These are phyloP conservation scores for Anoplopoma fimbria DNA, from an alignment of 2,113 vertebrate species.

Conservation along the genomic window DNA sequence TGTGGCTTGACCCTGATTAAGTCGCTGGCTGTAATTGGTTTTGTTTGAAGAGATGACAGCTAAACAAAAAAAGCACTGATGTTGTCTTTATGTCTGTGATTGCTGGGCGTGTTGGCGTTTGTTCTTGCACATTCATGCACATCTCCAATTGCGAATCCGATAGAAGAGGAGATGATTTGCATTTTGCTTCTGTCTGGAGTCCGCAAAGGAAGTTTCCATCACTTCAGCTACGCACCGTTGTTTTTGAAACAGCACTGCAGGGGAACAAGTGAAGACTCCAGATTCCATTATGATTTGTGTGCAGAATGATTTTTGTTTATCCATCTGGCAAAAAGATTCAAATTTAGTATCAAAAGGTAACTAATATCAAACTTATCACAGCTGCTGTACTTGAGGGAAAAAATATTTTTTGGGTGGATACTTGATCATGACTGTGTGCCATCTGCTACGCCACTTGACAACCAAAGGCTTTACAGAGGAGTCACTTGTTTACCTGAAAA, in stretches of 20 bases:
- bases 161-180: background rate
- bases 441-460: background rate
- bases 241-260: background rate
- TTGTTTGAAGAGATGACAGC: constrained; percentile 33
- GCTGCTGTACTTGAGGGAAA: background rate
- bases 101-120: background rate
- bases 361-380: background rate
- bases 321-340: background rate
- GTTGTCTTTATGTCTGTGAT: background rate
- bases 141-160: constrained; percentile 3
- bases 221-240: background rate
- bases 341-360: background rate
- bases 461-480: background rate
- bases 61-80: constrained; percentile 11
- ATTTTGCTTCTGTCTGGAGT: constrained; percentile 20
- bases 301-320: background rate
- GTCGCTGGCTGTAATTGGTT: constrained; percentile 30
- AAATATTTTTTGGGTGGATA: background rate
- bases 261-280: background rate
- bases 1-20: constrained; percentile 40
- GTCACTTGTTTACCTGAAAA: constrained; percentile 17
- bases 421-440: background rate
- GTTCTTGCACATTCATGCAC: constrained; percentile 12
- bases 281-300: background rate
- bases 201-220: constrained; percentile 12